A percentile compares a stretch with the other conserved stretches of the same genome.
Conservation (phyloP, 2,888 invertebrate species). For the Girardia tigrina region DNA sequence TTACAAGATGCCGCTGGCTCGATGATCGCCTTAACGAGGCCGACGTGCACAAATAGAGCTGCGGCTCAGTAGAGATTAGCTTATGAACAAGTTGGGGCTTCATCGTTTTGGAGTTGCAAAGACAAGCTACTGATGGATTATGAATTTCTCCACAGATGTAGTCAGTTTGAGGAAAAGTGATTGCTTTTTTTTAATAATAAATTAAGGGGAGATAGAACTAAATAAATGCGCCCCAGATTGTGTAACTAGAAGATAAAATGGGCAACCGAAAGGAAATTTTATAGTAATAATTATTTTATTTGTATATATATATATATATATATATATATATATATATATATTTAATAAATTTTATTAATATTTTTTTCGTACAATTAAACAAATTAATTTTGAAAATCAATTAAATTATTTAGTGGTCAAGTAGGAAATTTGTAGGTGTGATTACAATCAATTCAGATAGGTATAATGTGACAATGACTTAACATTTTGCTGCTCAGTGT, state of each 20-base stretch:
- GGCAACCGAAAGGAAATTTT: no score
- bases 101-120: not conserved
- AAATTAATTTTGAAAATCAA: no score
- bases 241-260: not conserved
- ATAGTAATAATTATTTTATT: no score
- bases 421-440: no score
- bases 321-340: no score
- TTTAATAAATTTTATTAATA: no score
- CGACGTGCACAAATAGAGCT: slow-evolving; percentile 20
- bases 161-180: slow-evolving; percentile 2
- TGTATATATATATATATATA: no score
- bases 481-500: no score
- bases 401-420: no score
- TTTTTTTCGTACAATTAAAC: no score
- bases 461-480: no score
- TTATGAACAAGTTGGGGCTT: slow-evolving; percentile 20
- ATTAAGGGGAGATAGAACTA: not conserved
- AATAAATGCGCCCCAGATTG: not conserved
- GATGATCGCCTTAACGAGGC: slow-evolving; percentile 15
- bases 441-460: no score
- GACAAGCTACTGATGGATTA: slow-evolving; percentile 23
- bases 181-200: not conserved
- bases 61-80: slow-evolving; percentile 23
- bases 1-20: slow-evolving; percentile 23
- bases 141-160: not conserved